A percentile compares a stretch with the other conserved stretches of the same genome.
phyloP scores from a whole-genome alignment of 2,888 invertebrate genomes.

The Electrophaes corylata region DNA sequence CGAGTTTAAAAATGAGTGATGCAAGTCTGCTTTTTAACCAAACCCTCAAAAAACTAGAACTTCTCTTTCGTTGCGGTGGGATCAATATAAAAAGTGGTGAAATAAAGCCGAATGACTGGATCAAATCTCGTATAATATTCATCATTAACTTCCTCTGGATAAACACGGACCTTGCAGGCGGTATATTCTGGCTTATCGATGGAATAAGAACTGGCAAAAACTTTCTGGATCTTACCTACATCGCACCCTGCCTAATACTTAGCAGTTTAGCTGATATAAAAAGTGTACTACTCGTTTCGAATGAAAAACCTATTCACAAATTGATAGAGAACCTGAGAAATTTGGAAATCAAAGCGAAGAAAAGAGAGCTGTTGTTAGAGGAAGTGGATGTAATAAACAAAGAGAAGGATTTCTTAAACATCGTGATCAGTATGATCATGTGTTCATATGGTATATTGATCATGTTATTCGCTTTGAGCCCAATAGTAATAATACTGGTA shows the following conservation, averaged over 20 bases:
- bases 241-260: slow-evolving; percentile 54
- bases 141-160: slow-evolving; percentile 53
- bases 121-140: slow-evolving; percentile 43
- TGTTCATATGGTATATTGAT: slow-evolving; percentile 47
- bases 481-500: slow-evolving; percentile 48
- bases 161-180: slow-evolving; percentile 49
- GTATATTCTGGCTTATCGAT: slow-evolving; percentile 48
- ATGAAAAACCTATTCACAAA: slow-evolving; percentile 42
- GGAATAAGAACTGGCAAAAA: slow-evolving; percentile 47
- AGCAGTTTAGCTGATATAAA: slow-evolving; percentile 45
- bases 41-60: neutral
- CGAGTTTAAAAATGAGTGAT: neutral
- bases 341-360: slow-evolving; percentile 45
- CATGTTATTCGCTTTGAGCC: slow-evolving; percentile 49
- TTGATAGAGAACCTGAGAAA: slow-evolving; percentile 45
- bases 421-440: slow-evolving; percentile 49
- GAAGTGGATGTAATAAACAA: slow-evolving; percentile 45
- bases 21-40: neutral
- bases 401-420: slow-evolving; percentile 50
- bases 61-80: neutral
- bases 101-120: neutral
- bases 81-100: neutral
- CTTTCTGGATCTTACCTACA: slow-evolving; percentile 51
- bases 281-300: slow-evolving; percentile 40
- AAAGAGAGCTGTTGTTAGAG: slow-evolving; percentile 24